Base-by-base conservation (phyloP, 2,797 vertebrate genomes). In the Neostethus bicornis region DNA sequence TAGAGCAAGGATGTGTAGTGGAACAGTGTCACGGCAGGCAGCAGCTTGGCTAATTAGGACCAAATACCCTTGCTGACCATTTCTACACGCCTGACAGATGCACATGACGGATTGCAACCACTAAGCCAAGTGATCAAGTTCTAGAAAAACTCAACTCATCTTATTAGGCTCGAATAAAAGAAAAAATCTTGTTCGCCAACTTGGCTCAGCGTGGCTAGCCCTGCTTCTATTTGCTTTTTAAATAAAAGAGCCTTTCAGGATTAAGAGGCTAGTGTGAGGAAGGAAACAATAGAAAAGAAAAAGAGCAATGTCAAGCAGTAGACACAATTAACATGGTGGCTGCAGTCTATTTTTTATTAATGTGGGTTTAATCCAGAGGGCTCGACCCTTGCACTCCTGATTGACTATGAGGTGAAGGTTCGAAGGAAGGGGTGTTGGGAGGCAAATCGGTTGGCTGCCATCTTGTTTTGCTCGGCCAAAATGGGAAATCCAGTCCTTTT, bases 241-340 rank as follows among this genome's bases (percentile, higher is more conserved):
- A 83, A 86, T 68, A 46, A 83, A 60, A 66, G 63, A 43, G 46
- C 25, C 42, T 52, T 66, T 77, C 63, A 47, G 78, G 80, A 82
- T 82, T 79, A 85, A 69, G 50, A n/a, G 83, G 73, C 84, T 81
- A 45, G 63, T 80, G 63, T 11, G 25, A 37, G 53, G 75, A 68
- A 83, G 82, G 63, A 72, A 63, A 80, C 61, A 54, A 59, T 44
- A 59, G 70, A 67, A 58, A 50, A 43, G 53, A 63, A 50, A 42
- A 35, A 61, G 62, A 50, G 67, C 55, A 34, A 44, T 65, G 73
- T 74, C 71, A 73, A 51, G 69, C 75, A 67, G 81, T 84, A 79
- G 73, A 78, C 65, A 74, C 83, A 83, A 81, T 85, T 87, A 81
- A 81, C 80, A 86, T 75, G 73, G 76, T 61, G 77, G 64, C 79